Evolutionary conservation across 2,888 invertebrate genomes (phyloP), one percentile per base, ranked within the genome.

Genomic region (Caenorhabditis wallacei): DNA sequence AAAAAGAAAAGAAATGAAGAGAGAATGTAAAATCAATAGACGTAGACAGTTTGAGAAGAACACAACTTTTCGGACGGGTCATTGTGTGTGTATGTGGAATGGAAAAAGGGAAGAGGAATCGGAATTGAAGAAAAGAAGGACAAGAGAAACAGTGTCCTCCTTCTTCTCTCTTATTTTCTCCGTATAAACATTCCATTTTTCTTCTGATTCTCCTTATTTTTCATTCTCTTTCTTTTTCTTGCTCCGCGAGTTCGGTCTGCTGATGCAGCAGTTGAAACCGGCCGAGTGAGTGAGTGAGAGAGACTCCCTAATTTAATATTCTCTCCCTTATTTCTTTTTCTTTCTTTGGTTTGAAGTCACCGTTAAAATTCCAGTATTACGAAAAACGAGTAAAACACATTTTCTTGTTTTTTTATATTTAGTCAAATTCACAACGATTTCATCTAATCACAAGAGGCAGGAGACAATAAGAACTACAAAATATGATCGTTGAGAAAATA

Each of bases 261-360:
- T 54, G 40, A 16, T n/a, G 22, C 35, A 20, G 57, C 24, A 51
- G 54, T 22, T 20, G 66, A n/a, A 46, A 54, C 24, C 30, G 43
- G 48, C 1, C 3, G 64, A 26, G 30, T 11, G 35, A 46, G 57
- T 16, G 43, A 51, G 26, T 5, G 30, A 40, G 43, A 43, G 69
- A 5, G 71, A 35, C 59, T 40, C 24, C 51, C 75, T 76, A 76
- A 76, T 76, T 76, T 68, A 66, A 76, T 76, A 76, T 76, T 76
- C 75, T 40, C 18, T 43, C 59, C 64, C 51, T 24, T 48, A 59
- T 56, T 56, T 35, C 24, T 26, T 8, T 30, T 53, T 48, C n/a
- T n/a, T n/a, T n/a, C n/a, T n/a, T n/a, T n/a, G n/a, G n/a, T 11
- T 64, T 26, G 18, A 8, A 48, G 46, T 18, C 13, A 18, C 13